These are phyloP conservation scores for Oophaga sylvatica DNA, from an alignment of 2,797 vertebrate genomes.

Conservation along the genomic window DNA sequence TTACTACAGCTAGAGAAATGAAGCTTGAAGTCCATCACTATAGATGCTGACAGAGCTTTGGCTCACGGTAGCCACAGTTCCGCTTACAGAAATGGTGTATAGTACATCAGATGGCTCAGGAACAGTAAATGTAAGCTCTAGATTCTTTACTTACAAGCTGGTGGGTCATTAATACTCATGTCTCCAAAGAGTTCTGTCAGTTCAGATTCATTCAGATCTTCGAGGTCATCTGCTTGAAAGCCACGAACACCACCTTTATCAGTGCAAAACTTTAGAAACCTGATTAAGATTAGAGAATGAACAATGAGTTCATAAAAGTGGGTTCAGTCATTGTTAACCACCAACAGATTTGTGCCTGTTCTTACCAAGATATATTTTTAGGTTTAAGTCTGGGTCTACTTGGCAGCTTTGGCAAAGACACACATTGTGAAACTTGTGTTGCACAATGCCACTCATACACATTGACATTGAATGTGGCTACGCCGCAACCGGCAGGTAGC, in stretches of 20 bases:
- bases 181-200: rapidly evolving
- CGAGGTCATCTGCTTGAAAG: constrained; percentile 53
- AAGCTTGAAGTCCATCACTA: too few species aligned
- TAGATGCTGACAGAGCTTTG: too few species aligned
- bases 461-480: too few species aligned
- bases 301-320: background rate
- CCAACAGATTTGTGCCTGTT: too few species aligned
- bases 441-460: too few species aligned
- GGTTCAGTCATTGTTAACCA: background rate
- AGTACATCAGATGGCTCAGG: background rate
- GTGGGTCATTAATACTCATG: constrained; percentile 57
- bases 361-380: too few species aligned
- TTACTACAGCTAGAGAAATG: too few species aligned
- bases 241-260: constrained; percentile 68
- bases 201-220: background rate
- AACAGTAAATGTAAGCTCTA: background rate
- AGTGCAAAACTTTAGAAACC: constrained; percentile 76
- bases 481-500: too few species aligned
- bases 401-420: background rate
- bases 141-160: constrained; percentile 60
- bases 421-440: too few species aligned
- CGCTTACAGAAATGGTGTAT: background rate
- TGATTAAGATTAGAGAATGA: constrained; percentile 52
- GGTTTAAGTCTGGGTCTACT: too few species aligned
- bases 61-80: too few species aligned